Evolutionary conservation across 2,888 invertebrate species (phyloP).

Genomic region (Julus scanicus): DNA sequence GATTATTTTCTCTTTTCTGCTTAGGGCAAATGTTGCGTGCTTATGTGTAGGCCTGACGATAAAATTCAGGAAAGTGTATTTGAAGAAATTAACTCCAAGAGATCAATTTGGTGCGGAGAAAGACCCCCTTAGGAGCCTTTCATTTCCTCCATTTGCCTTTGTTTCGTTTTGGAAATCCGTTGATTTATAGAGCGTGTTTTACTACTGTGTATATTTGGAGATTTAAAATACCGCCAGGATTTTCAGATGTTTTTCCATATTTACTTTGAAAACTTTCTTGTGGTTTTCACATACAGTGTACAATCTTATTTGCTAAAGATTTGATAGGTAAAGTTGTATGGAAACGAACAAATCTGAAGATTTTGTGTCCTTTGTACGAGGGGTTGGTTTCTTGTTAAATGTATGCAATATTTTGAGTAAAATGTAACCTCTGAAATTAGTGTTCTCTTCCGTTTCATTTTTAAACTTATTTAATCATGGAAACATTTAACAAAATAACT

Average conservation of each 20-base stretch:
- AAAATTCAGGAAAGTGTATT: neutral
- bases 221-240: neutral
- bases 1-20: neutral
- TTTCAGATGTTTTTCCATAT: neutral
- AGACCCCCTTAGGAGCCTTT: neutral
- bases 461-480: too few relatives aligned
- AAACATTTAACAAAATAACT: too few relatives aligned
- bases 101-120: neutral
- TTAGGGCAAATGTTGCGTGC: neutral
- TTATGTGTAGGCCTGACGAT: neutral
- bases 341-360: too few relatives aligned
- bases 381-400: too few relatives aligned
- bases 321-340: too few relatives aligned
- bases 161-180: neutral
- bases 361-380: too few relatives aligned
- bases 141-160: slow-evolving; percentile 21
- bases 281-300: neutral
- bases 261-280: neutral
- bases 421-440: too few relatives aligned
- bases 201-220: neutral
- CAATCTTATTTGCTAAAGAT: too few relatives aligned
- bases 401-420: too few relatives aligned
- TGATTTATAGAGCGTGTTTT: neutral
- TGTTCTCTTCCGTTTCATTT: too few relatives aligned
- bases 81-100: slow-evolving; percentile 29